Percentiles rank a stretch among this genome's conserved stretches.
phyloP scores from a whole-genome alignment of 2,797 vertebrate genomes.

The Botia kubotai region DNA sequence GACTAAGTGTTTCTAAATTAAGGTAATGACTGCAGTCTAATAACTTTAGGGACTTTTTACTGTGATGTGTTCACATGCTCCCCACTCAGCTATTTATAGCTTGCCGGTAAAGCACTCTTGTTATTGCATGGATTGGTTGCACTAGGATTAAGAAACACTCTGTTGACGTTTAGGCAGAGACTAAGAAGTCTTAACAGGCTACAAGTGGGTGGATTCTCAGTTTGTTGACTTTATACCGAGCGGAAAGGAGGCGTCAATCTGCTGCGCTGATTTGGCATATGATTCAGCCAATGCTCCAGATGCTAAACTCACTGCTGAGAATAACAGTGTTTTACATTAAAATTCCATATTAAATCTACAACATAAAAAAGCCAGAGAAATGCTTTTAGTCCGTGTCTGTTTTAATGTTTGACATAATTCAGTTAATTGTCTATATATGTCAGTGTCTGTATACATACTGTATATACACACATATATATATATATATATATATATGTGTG shows the following conservation, averaged over 20 bases:
- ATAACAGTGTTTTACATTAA: constrained; percentile 16
- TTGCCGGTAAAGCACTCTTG: neutral
- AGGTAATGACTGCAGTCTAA: constrained; percentile 42
- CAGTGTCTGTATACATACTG: no score
- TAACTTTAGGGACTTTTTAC: constrained; percentile 48
- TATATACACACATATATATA: no score
- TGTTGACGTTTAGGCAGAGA: constrained; percentile 12
- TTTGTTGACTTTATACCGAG: constrained; percentile 33
- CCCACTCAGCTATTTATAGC: constrained; percentile 28
- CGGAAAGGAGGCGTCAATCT: constrained; percentile 22
- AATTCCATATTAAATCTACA: neutral
- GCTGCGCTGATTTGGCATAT: constrained; percentile 9
- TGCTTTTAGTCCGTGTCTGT: no score
- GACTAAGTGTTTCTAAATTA: constrained; percentile 52
- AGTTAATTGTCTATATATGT: neutral
- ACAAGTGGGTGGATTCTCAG: constrained; percentile 5
- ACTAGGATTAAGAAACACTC: constrained; percentile 22
- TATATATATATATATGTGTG: no score
- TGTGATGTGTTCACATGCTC: constrained; percentile 2
- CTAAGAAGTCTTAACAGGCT: constrained; percentile 1
- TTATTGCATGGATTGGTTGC: constrained; percentile 19
- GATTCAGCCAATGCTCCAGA: constrained; percentile 15
- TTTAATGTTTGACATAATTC: neutral
- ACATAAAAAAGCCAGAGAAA: neutral
- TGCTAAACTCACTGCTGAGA: constrained; percentile 28